These are phyloP conservation scores for Pollicipes pollicipes DNA, from an alignment of 1,140 invertebrate genomes.

Conservation along the genomic window DNA sequence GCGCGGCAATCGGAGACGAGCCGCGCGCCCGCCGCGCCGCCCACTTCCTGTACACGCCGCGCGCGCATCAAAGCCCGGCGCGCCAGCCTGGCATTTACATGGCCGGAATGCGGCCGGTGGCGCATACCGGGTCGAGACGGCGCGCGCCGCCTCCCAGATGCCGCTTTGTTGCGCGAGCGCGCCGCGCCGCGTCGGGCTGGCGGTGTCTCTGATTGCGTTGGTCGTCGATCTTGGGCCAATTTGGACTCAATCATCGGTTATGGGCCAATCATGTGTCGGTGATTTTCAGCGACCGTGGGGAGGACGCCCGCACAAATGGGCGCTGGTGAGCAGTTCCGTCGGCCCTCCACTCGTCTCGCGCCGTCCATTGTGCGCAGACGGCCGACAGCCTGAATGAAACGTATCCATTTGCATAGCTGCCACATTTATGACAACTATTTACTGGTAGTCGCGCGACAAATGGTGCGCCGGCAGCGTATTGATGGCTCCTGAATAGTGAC, in stretches of 20 bases:
- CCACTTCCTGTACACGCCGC: background rate
- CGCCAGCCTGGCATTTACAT: background rate
- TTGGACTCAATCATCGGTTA: background rate
- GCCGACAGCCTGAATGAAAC: background rate
- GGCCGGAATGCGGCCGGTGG: background rate
- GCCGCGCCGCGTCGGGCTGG: no score
- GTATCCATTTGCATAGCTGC: background rate
- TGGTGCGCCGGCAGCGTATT: background rate
- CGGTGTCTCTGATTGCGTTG: background rate
- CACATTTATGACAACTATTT: slow-evolving; percentile 1
- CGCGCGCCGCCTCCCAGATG: background rate
- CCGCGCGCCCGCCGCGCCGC: no score
- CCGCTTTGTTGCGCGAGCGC: background rate
- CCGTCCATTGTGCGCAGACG: background rate
- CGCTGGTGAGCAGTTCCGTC: background rate
- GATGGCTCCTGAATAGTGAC: background rate
- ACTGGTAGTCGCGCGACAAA: background rate
- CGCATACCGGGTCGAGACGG: no score
- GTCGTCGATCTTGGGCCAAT: background rate
- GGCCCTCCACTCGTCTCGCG: no score
- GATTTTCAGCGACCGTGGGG: background rate
- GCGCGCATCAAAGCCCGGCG: background rate
- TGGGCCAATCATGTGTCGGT: background rate
- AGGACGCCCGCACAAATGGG: background rate
- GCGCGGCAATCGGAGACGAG: background rate